phyloP scores from a whole-genome alignment of 2,113 vertebrate species.

The Terrapene triunguis region DNA sequence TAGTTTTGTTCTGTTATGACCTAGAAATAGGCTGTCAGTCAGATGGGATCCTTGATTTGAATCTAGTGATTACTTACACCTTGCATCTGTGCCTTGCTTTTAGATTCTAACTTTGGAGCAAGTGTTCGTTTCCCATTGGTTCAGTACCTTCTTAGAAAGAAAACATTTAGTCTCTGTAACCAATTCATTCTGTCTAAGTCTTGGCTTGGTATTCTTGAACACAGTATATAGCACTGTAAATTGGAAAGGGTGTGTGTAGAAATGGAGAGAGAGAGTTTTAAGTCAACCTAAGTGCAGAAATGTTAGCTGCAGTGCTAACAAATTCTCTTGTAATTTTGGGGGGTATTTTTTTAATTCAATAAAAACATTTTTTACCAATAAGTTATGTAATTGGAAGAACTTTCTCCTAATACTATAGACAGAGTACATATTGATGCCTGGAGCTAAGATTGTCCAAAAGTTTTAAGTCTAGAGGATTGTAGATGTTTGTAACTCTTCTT shows the following conservation, averaged over 20 bases:
- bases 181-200: not conserved
- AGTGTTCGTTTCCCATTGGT: not conserved
- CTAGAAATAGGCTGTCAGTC: not conserved
- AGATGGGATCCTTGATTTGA: not conserved
- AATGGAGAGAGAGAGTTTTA: not conserved
- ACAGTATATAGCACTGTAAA: not conserved
- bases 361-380: not conserved
- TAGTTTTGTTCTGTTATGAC: not conserved
- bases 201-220: not conserved
- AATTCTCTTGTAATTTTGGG: not conserved
- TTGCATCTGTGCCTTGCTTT: not conserved
- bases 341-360: not conserved
- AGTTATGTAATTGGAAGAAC: not conserved
- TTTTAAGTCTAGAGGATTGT: not conserved
- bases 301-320: not conserved
- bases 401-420: no score
- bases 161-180: not conserved
- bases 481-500: not conserved
- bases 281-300: not conserved
- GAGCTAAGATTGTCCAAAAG: not conserved
- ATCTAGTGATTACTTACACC: not conserved
- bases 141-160: not conserved
- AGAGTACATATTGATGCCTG: not conserved
- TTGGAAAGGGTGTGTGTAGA: not conserved
- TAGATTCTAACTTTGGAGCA: not conserved